Base-by-base conservation (phyloP, 2,113 vertebrate genomes). In the Oreochromis aureus region DNA sequence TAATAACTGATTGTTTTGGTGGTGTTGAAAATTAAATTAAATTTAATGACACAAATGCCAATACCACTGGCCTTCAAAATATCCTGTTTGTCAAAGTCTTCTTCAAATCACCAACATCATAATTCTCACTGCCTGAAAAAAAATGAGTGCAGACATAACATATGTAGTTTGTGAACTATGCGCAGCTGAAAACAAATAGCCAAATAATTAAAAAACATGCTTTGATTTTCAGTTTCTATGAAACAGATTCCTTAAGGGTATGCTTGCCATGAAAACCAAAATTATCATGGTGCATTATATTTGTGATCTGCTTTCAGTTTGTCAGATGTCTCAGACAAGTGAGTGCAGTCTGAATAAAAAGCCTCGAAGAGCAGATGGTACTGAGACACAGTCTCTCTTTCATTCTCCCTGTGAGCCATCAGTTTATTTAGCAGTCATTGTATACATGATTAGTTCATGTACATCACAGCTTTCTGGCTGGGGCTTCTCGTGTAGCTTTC, bases 321-420 rank as follows among this genome's bases (percentile, higher is more conserved):
- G 85, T 93, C 91, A 89, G 86, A 54, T 95, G 88, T 87, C 86
- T 84, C 22, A 80, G 92, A 95, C 87, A 92, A 81, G 84, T 36
- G 34, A 93, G 61, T 34, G 41, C 56, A 86, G 80, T 54, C 34
- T 41, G 54, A 79, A 32, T 80, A 58, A 79, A 88, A 87, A 69
- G 22, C 27, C 48, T 78, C 16, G 5, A 44, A 30, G 82, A 87
- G 24, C 91, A 95, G 93, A 94, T 94, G 93, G 93, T 69, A 30
- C 63, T 44, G 91, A 91, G 83, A 87, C 80, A 46, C 30, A 24
- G 79, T 22, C 82, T 59, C 61, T 61, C 71, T 58, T 80, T 82
- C 83, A 36, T 63, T 63, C 59, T 63, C 34, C 7, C 34, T 87
- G 80, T 59, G 66, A 59, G 6, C 15, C 84, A 82, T 89, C 78